Conservation (phyloP, 37 sponge, comb jelly and placozoan genomes). For the Cladorhizidae sp. region DNA sequence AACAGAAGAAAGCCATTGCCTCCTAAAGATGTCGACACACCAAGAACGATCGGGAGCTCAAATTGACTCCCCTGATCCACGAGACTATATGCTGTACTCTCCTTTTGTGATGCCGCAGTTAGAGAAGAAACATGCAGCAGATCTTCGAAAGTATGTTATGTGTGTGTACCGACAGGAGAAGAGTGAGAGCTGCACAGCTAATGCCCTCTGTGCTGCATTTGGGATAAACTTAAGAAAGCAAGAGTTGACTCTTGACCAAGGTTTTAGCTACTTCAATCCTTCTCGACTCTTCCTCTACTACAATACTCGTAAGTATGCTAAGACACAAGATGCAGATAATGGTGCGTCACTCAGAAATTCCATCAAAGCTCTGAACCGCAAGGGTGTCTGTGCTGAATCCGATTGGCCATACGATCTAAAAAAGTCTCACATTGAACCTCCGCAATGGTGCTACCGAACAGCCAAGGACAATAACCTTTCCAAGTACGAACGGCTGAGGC, state of each 20-base stretch:
- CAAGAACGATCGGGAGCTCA: background rate
- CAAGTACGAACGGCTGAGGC: slow-evolving; percentile 20
- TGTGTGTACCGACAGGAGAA: background rate
- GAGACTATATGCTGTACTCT: background rate
- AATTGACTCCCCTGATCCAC: background rate
- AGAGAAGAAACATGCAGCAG: background rate
- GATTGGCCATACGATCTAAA: slow-evolving; percentile 7
- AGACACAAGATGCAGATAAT: background rate
- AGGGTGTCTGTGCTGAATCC: slow-evolving; percentile 21
- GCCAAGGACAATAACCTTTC: slow-evolving; percentile 9
- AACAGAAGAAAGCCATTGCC: too few relatives aligned
- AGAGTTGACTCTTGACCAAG: background rate
- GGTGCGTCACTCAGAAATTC: slow-evolving; percentile 22
- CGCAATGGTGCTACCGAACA: background rate
- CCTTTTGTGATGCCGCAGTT: background rate
- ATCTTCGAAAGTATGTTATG: slow-evolving; percentile 15
- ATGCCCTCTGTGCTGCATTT: slow-evolving; percentile 24
- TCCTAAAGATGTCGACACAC: too few relatives aligned
- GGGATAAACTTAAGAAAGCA: slow-evolving; percentile 2
- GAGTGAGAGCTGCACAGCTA: slow-evolving; percentile 26
- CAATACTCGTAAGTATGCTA: slow-evolving; percentile 4
- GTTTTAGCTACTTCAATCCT: background rate
- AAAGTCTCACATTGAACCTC: background rate
- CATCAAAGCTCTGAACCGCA: slow-evolving; percentile 8
- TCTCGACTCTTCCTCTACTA: slow-evolving; percentile 30